Percentiles rank a stretch among this genome's conserved stretches.
These are phyloP conservation scores for Podarcis raffonei DNA, from an alignment of 2,113 vertebrate species.

Conservation along the genomic window DNA sequence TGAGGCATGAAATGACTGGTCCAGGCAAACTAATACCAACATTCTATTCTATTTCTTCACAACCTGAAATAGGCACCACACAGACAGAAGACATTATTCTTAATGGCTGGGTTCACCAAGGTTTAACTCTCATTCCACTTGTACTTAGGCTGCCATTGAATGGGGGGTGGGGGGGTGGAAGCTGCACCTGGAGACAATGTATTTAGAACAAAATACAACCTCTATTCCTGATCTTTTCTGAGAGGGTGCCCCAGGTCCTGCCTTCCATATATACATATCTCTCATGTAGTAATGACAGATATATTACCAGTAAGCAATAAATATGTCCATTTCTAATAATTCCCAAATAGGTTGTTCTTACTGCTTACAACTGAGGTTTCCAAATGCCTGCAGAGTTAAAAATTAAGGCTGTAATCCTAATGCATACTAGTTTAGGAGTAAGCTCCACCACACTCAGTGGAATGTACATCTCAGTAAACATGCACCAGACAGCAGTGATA, in stretches of 20 bases:
- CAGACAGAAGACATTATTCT: not conserved
- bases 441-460: not conserved
- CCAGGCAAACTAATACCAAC: not conserved
- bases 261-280: too few relatives aligned
- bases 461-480: not conserved
- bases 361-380: not conserved
- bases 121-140: not conserved
- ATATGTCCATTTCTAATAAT: not conserved
- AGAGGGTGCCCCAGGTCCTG: too few relatives aligned
- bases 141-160: too few relatives aligned
- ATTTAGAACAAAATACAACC: too few relatives aligned
- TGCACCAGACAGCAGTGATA: not conserved
- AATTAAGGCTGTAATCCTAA: not conserved
- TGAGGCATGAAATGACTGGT: not conserved
- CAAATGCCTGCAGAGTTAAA: not conserved
- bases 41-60: not conserved
- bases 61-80: not conserved
- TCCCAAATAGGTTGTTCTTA: not conserved
- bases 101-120: not conserved
- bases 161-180: too few relatives aligned
- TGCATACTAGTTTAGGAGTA: not conserved
- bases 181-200: too few relatives aligned
- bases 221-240: too few relatives aligned
- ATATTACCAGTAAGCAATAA: not conserved
- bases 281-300: too few relatives aligned